A percentile compares a stretch with the other conserved stretches of the same genome.
These are phyloP conservation scores for Datnioides undecimradiatus DNA, from an alignment of 2,113 vertebrate genomes.

Conservation along the genomic window DNA sequence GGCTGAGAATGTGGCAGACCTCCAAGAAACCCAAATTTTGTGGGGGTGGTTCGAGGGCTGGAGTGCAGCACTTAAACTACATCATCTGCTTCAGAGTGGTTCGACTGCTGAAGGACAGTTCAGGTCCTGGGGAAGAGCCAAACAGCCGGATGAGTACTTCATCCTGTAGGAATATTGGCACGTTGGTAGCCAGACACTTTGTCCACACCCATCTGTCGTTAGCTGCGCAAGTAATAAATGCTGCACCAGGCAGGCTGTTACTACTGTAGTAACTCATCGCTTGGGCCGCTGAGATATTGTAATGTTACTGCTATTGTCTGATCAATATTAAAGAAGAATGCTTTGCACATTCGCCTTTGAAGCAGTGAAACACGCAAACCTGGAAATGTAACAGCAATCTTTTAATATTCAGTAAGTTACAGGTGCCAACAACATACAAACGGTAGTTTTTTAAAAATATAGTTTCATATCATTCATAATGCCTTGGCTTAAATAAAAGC, in stretches of 20 bases:
- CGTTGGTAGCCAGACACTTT: background rate
- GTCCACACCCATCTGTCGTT: background rate
- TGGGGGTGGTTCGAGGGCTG: background rate
- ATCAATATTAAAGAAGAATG: background rate
- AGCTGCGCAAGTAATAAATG: conserved; percentile 7
- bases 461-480: conserved; percentile 25
- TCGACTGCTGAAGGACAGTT: background rate
- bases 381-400: conserved; percentile 48
- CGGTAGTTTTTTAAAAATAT: conserved; percentile 60
- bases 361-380: conserved; percentile 8
- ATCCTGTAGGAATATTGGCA: conserved; percentile 6
- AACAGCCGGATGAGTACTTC: background rate
- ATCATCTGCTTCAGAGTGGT: too few species aligned
- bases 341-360: background rate
- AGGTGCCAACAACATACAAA: conserved; percentile 49
- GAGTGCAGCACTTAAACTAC: background rate
- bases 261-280: background rate
- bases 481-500: conserved; percentile 48
- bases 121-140: background rate
- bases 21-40: background rate
- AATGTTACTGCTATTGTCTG: background rate
- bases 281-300: background rate
- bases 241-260: background rate
- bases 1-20: background rate
- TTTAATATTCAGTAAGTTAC: conserved; percentile 59